Conservation (phyloP, 2,113 vertebrate species). For the Smithornis capensis region DNA sequence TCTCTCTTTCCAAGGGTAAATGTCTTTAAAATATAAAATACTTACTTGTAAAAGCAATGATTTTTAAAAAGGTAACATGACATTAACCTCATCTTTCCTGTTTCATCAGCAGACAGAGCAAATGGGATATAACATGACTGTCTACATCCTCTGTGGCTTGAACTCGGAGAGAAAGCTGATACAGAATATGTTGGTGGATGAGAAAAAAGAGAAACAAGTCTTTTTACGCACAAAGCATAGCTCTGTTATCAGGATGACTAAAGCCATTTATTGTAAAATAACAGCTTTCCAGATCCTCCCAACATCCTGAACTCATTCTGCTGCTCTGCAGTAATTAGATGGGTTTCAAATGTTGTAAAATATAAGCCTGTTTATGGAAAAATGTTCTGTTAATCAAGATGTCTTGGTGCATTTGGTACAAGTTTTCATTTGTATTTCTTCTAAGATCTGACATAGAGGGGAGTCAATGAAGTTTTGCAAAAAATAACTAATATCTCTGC, state of each 20-base stretch:
- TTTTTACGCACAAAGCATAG: not conserved
- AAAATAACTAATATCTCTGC: not conserved
- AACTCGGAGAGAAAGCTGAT: not conserved
- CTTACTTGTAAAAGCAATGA: not conserved
- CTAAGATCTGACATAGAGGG: not conserved
- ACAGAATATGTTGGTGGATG: not conserved
- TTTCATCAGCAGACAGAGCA: conserved; percentile 1
- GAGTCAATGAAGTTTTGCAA: not conserved
- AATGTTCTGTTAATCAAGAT: not conserved
- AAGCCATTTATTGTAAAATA: conserved; percentile 30
- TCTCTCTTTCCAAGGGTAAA: not conserved
- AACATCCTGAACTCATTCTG: conserved; percentile 29
- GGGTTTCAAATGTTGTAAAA: conserved; percentile 4
- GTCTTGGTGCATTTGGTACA: not conserved
- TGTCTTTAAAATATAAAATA: not conserved
- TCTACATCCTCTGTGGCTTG: not conserved
- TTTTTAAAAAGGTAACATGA: not conserved
- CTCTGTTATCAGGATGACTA: conserved; percentile 22
- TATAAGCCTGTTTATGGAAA: not conserved
- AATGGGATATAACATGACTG: not conserved
- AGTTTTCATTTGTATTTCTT: not conserved
- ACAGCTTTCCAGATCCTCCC: conserved; percentile 27
- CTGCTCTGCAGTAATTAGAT: conserved; percentile 27
- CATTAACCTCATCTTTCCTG: not conserved
- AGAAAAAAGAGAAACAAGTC: not conserved